phyloP scores from a whole-genome alignment of 2,113 vertebrate species.

The Benitochromis conjunctus region DNA sequence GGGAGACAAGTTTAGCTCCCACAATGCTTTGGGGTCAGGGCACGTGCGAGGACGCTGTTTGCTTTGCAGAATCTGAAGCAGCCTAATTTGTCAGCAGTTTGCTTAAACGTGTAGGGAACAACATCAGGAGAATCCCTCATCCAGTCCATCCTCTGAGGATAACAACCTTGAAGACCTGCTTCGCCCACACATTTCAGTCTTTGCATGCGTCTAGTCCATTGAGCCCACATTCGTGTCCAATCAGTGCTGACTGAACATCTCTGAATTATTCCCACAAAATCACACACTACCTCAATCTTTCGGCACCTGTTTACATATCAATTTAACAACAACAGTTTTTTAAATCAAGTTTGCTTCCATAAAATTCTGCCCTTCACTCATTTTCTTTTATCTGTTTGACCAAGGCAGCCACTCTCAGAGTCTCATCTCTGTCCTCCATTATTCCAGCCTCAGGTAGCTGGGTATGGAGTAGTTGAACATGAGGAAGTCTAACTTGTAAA shows the following conservation, averaged over 20 bases:
- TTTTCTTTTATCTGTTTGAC: slow-evolving; percentile 3
- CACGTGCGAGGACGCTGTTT: slow-evolving; percentile 48
- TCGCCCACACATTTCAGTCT: slow-evolving; percentile 32
- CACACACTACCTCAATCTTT: not conserved
- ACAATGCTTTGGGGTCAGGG: slow-evolving; percentile 52
- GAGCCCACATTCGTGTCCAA: not conserved
- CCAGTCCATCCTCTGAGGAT: slow-evolving; percentile 9
- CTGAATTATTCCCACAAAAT: not conserved
- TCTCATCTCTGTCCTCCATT: slow-evolving; percentile 39
- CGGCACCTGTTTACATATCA: not conserved
- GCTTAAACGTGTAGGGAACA: slow-evolving; percentile 28
- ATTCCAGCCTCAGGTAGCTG: slow-evolving; percentile 92
- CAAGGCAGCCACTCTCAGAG: slow-evolving; percentile 23
- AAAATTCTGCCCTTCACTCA: not conserved
- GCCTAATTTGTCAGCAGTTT: slow-evolving; percentile 53
- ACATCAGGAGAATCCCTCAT: slow-evolving; percentile 8
- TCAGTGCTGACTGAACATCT: slow-evolving; percentile 1
- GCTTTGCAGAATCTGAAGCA: slow-evolving; percentile 50
- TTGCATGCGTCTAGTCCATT: slow-evolving; percentile 33
- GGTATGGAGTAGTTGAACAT: slow-evolving; percentile 99
- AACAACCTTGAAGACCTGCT: slow-evolving; percentile 60
- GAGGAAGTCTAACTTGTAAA: slow-evolving; percentile 97
- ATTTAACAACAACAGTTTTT: slow-evolving; percentile 18
- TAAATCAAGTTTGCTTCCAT: slow-evolving; percentile 37
- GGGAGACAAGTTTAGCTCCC: slow-evolving; percentile 42